Evolutionary conservation across 1,140 invertebrate genomes (phyloP).

Genomic region (Uloborus diversus): DNA sequence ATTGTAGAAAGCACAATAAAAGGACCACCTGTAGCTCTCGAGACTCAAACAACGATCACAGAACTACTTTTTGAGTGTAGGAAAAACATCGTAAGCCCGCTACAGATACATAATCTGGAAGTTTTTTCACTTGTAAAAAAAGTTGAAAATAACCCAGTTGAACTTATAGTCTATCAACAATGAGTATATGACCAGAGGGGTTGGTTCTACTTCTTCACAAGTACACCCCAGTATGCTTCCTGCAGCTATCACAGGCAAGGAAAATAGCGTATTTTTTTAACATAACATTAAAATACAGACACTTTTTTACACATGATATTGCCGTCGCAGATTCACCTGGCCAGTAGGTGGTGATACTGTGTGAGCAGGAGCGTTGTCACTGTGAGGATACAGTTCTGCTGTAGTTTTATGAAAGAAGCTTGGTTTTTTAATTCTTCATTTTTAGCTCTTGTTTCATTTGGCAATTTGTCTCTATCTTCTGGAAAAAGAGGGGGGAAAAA

Average conservation of each 20-base stretch:
- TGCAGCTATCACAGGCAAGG: slow-evolving; percentile 52
- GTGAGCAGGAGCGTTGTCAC: slow-evolving; percentile 13
- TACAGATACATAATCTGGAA: neutral
- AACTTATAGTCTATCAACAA: slow-evolving; percentile 4
- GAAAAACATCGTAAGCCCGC: neutral
- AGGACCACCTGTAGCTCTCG: neutral
- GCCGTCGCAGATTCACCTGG: slow-evolving; percentile 18
- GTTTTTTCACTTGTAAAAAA: neutral
- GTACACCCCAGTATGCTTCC: neutral
- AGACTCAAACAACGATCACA: slow-evolving; percentile 24
- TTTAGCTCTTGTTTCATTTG: no score
- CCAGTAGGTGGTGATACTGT: slow-evolving; percentile 22
- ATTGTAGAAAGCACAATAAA: slow-evolving; percentile 10
- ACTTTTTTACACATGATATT: slow-evolving; percentile 1
- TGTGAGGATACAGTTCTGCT: slow-evolving; percentile 32
- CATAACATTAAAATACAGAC: slow-evolving; percentile 4
- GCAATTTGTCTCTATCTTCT: slow-evolving; percentile 86
- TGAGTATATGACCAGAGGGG: slow-evolving; percentile 47
- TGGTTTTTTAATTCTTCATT: no score
- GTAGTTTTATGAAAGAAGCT: slow-evolving; percentile 11
- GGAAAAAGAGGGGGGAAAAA: slow-evolving; percentile 63
- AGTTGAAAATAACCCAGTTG: slow-evolving; percentile 1
- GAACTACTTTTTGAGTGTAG: slow-evolving; percentile 21
- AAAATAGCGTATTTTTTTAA: slow-evolving; percentile 30
- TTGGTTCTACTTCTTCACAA: neutral